Percentiles rank a stretch among this genome's conserved stretches.
Conservation (phyloP, 2,797 vertebrate species). For the Acanthurus leucopareius region DNA sequence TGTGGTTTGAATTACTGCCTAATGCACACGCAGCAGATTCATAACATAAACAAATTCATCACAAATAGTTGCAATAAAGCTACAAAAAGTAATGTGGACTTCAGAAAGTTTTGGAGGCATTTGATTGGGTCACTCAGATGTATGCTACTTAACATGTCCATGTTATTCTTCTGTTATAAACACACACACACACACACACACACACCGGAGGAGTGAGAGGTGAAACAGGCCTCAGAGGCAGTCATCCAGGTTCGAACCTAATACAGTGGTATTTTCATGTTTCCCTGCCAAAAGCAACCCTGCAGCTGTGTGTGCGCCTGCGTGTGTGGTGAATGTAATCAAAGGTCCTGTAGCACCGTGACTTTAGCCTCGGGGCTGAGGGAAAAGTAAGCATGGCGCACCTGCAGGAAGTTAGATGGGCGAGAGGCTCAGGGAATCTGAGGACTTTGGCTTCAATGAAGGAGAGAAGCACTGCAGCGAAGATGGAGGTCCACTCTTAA, state of each 20-base stretch:
- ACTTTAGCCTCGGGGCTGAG: conserved; percentile 56
- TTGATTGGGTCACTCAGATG: conserved; percentile 17
- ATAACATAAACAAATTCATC: not conserved
- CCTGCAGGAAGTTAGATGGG: conserved; percentile 61
- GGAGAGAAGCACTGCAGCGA: conserved; percentile 6
- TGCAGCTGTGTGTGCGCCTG: conserved; percentile 50
- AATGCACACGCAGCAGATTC: not conserved
- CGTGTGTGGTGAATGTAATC: conserved; percentile 43
- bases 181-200: conserved; percentile 16
- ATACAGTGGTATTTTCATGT: conserved; percentile 71
- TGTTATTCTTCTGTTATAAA: conserved; percentile 38
- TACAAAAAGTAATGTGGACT: not conserved
- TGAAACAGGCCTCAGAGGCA: conserved; percentile 49
- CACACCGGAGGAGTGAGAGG: conserved; percentile 15
- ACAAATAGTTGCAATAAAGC: not conserved
- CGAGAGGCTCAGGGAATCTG: conserved; percentile 27
- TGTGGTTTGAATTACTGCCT: not conserved
- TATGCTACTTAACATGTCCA: conserved; percentile 10
- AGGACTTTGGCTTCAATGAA: conserved; percentile 18
- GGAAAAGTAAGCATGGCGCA: conserved; percentile 62
- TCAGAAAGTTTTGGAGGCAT: not conserved
- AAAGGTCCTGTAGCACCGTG: conserved; percentile 42
- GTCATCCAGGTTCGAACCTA: conserved; percentile 56
- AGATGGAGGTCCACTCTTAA: not conserved
- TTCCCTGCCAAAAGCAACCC: conserved; percentile 67